Evolutionary conservation across 2,113 vertebrate species (phyloP).

Genomic region (Nannobrachium achirus): DNA sequence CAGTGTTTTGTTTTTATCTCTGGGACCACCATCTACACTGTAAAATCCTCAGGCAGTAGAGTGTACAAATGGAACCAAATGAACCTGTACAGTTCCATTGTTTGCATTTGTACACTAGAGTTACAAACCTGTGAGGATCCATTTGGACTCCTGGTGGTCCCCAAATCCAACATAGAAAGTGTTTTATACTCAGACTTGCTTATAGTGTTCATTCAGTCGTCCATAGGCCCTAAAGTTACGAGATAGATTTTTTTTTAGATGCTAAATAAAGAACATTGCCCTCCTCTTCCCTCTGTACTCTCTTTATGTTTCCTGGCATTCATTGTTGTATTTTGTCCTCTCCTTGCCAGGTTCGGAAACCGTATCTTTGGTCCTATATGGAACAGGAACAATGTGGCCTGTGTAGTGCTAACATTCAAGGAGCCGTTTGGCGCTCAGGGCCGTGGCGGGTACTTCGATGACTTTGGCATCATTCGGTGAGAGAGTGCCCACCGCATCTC

Average conservation of each 20-base stretch:
- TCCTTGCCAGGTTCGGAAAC: conserved; percentile 86
- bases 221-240: background rate
- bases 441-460: conserved; percentile 91
- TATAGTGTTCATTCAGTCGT: background rate
- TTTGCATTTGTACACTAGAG: too few relatives aligned
- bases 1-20: too few relatives aligned
- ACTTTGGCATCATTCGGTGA: conserved; percentile 93
- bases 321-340: conserved; percentile 2
- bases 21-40: too few relatives aligned
- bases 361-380: conserved; percentile 92
- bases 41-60: too few relatives aligned
- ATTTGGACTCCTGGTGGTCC: too few relatives aligned
- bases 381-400: conserved; percentile 89
- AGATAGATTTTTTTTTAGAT: too few relatives aligned
- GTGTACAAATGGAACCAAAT: too few relatives aligned
- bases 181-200: background rate
- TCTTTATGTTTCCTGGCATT: background rate
- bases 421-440: conserved; percentile 92
- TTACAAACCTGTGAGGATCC: too few relatives aligned
- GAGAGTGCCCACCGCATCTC: background rate
- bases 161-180: too few relatives aligned
- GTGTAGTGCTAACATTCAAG: conserved; percentile 90
- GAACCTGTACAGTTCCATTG: too few relatives aligned
- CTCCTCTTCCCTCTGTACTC: background rate
- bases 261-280: background rate